These are phyloP conservation scores for Neodiprion lecontei DNA, from an alignment of 1,140 invertebrate genomes.

Conservation along the genomic window DNA sequence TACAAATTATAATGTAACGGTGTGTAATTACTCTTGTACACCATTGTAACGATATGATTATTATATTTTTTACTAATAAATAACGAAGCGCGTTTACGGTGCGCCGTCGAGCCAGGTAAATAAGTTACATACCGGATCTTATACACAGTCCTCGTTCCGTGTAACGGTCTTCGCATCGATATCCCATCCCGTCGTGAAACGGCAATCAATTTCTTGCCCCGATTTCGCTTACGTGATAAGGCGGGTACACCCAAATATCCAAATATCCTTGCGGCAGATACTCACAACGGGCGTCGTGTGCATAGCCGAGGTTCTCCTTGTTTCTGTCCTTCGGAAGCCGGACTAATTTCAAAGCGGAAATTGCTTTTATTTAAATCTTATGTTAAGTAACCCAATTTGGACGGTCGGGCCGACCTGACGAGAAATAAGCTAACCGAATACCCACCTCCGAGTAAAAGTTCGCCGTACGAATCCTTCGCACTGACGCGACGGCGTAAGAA, in stretches of 20 bases:
- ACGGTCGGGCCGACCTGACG: too few relatives aligned
- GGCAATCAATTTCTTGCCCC: conserved; percentile 6
- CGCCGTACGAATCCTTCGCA: too few relatives aligned
- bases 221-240: conserved; percentile 5
- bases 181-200: background rate
- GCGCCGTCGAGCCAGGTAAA: background rate
- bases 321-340: too few relatives aligned
- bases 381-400: too few relatives aligned
- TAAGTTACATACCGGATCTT: background rate
- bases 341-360: too few relatives aligned
- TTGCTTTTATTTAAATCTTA: too few relatives aligned
- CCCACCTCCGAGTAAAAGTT: too few relatives aligned
- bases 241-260: background rate
- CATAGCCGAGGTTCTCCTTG: too few relatives aligned
- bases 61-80: conserved; percentile 63
- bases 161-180: background rate
- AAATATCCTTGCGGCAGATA: background rate
- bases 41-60: conserved; percentile 51
- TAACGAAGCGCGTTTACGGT: conserved; percentile 23
- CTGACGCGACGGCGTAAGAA: too few relatives aligned
- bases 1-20: conserved; percentile 10
- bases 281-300: too few relatives aligned
- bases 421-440: too few relatives aligned
- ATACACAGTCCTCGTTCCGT: background rate
- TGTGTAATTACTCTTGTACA: conserved; percentile 40